Evolutionary conservation across 2,113 vertebrate species (phyloP).

Genomic region (Bufo gargarizans): DNA sequence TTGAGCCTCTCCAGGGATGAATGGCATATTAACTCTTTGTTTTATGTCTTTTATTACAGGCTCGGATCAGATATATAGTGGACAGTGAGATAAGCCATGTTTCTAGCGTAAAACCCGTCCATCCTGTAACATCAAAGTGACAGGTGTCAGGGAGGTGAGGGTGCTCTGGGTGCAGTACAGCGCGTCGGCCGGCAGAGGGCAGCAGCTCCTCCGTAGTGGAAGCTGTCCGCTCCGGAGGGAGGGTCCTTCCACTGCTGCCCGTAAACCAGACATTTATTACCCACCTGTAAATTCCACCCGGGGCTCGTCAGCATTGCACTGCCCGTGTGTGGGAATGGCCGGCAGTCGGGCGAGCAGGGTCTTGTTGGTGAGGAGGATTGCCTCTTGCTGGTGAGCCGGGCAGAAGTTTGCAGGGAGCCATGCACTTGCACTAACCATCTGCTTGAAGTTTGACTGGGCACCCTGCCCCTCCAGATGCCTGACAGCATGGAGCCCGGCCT

Average conservation of each 20-base stretch:
- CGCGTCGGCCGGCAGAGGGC: slow-evolving; percentile 37
- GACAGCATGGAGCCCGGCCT: slow-evolving; percentile 82
- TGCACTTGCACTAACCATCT: not conserved
- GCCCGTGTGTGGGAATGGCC: not conserved
- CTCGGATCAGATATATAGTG: not conserved
- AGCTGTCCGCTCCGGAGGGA: slow-evolving; percentile 29
- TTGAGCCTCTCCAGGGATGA: not conserved
- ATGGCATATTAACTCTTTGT: not conserved
- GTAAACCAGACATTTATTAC: slow-evolving; percentile 36
- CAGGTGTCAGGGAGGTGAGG: not conserved
- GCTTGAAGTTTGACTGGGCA: not conserved
- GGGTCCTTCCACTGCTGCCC: not conserved
- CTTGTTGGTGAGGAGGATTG: slow-evolving; percentile 2
- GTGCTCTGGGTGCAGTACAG: too few relatives aligned
- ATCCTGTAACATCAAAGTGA: not conserved
- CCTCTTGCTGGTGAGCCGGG: not conserved
- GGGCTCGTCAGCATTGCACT: not conserved
- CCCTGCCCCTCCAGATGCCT: not conserved
- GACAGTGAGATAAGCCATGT: not conserved
- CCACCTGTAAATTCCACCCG: slow-evolving; percentile 54
- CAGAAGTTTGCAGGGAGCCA: not conserved
- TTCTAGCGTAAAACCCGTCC: not conserved
- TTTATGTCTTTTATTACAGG: not conserved
- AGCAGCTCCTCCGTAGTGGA: not conserved
- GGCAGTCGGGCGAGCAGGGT: not conserved